A percentile compares a stretch with the other conserved stretches of the same genome.
Evolutionary conservation across 2,797 vertebrate species (phyloP).

Genomic region (Anabas testudineus): DNA sequence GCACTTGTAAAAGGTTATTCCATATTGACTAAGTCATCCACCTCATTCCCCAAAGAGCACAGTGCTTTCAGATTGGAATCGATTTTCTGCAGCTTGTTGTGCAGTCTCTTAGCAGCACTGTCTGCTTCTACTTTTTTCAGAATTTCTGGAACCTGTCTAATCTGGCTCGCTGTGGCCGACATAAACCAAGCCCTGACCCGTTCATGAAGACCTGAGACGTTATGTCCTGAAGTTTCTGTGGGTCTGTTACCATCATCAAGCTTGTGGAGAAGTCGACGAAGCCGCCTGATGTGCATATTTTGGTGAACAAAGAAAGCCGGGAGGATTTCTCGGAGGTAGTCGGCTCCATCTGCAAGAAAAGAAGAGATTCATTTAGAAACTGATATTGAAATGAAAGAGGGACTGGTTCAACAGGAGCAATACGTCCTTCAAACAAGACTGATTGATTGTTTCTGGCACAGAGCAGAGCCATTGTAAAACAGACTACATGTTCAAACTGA

Average conservation of each 20-base stretch:
- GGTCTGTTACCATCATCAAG: neutral
- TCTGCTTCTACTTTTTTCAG: rapidly evolving
- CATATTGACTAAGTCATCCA: neutral
- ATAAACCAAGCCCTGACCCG: conserved; percentile 40
- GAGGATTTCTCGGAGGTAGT: conserved; percentile 63
- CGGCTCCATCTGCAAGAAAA: conserved; percentile 48
- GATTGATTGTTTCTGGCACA: neutral
- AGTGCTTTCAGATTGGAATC: neutral
- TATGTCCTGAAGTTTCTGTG: rapidly evolving
- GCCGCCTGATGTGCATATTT: neutral
- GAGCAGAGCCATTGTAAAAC: neutral
- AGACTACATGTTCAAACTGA: neutral
- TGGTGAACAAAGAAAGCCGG: conserved; percentile 63
- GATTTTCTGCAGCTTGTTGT: conserved; percentile 51
- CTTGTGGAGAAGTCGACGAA: conserved; percentile 48
- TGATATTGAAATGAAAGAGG: neutral
- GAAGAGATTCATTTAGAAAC: neutral
- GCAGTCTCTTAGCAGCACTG: neutral
- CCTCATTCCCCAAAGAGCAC: neutral
- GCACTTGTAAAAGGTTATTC: too few species aligned
- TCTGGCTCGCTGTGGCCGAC: neutral
- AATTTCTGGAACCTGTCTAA: conserved; percentile 24
- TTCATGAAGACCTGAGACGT: rapidly evolving
- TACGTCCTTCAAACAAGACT: too few species aligned
- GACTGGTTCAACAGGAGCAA: too few species aligned